Base-by-base conservation (phyloP, 2,113 vertebrate species). In the Syngnathus scovelli region DNA sequence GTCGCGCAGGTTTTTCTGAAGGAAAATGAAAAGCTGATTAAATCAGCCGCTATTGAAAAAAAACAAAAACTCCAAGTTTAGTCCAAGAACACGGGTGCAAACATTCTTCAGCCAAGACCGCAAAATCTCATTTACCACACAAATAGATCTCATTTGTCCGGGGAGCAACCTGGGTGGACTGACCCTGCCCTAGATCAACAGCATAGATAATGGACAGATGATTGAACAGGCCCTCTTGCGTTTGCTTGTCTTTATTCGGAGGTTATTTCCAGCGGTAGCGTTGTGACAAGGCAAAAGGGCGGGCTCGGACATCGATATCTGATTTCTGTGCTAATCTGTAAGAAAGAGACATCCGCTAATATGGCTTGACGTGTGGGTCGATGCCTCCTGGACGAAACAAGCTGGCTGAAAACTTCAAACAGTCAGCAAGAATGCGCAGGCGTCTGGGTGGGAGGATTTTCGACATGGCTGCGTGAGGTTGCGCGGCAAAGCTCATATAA, bases 391-490 rank as follows among this genome's bases (percentile, higher is more conserved):
- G 80, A 84, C 62, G 68, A 74, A 76, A 78, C 78, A 77, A 74
- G 76, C 77, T 76, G 43, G 2, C 74, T 83, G 79, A 72, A 87
- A 87, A 88, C 80, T 86, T 87, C 78, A 85, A 83, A 85, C 77
- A 79, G 75, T 84, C 82, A 81, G 80, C 67, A 72, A 75, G 84
- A 86, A 84, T 84, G 83, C 18, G 59, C 72, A 77, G 77, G 71
- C 70, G 69, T 68, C 63, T 54, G 39, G 69, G 74, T 78, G 77
- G 81, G 85, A 82, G 77, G 78, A 72, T 67, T 70, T 68, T 76
- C 54, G 64, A 48, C 18, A 54, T 66, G 73, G 67, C 64, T 75
- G 58, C 44, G 46, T 36, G 59, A 2, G 41, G 9, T 43, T 39
- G 9, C 9, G 41, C 9, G 41, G 41, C 36, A 79, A 80, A 79